Evolutionary conservation across 37 sponge, comb jelly and placozoan genomes (phyloP).

Genomic region (Haliclona indistincta): DNA sequence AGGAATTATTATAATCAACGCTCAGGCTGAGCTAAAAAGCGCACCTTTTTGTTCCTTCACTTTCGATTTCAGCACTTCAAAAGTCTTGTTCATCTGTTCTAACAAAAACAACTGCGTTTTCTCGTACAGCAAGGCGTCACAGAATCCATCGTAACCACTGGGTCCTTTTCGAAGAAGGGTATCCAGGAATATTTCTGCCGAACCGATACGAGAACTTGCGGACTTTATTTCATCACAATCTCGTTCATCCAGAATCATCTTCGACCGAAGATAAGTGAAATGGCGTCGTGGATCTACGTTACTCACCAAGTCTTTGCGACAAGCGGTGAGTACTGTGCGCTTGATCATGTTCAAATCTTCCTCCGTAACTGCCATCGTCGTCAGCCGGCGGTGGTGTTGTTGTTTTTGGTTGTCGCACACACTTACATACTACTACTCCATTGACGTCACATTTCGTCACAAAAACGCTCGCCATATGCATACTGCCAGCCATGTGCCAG

Average conservation of each 20-base stretch:
- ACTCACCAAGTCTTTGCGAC: slow-evolving; percentile 35
- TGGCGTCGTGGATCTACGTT: slow-evolving; percentile 48
- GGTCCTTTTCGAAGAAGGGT: slow-evolving; percentile 44
- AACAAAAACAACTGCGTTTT: slow-evolving; percentile 59
- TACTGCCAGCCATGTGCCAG: too few species aligned
- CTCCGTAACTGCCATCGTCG: background rate
- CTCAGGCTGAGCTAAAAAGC: too few species aligned
- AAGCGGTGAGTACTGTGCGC: slow-evolving; percentile 15
- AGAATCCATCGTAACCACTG: slow-evolving; percentile 56
- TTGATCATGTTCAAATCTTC: slow-evolving; percentile 53
- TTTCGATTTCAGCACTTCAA: slow-evolving; percentile 27
- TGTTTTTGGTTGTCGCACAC: too few species aligned
- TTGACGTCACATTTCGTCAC: too few species aligned
- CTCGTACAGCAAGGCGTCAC: slow-evolving; percentile 42
- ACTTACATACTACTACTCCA: too few species aligned
- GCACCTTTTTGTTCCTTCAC: slow-evolving; percentile 21
- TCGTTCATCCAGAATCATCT: slow-evolving; percentile 27
- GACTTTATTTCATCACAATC: slow-evolving; percentile 66
- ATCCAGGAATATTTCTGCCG: slow-evolving; percentile 58
- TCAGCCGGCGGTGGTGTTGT: too few species aligned
- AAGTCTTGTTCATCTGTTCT: slow-evolving; percentile 35
- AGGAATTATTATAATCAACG: too few species aligned
- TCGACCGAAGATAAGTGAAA: slow-evolving; percentile 39
- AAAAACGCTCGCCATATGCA: too few species aligned
- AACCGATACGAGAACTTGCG: slow-evolving; percentile 15